Percentiles rank a stretch among this genome's conserved stretches.
Evolutionary conservation across 2,888 invertebrate genomes (phyloP).

Genomic region (Scrobipalpa costella): DNA sequence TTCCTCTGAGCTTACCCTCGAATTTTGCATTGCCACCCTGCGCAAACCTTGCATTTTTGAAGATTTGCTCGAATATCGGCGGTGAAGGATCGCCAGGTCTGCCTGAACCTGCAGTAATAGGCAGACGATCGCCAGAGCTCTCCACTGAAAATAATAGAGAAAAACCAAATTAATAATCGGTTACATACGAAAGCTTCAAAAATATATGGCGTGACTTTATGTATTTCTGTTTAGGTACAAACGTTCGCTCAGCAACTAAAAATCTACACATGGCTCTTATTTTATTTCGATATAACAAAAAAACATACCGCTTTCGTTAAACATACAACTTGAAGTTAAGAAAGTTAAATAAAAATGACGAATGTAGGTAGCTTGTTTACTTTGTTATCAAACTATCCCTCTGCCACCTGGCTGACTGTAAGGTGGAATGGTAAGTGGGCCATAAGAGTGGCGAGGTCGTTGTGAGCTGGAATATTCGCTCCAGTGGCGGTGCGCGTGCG

Average conservation of each 20-base stretch:
- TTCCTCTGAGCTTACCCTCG: slow-evolving; percentile 94
- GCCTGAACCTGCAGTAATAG: slow-evolving; percentile 63
- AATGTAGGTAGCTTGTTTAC: not conserved
- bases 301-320: too few relatives aligned
- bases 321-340: not conserved
- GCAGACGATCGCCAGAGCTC: slow-evolving; percentile 76
- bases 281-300: too few relatives aligned
- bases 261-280: too few relatives aligned
- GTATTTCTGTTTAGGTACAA: too few relatives aligned
- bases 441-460: slow-evolving; percentile 15
- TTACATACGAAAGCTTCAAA: not conserved
- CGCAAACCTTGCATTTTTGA: slow-evolving; percentile 96
- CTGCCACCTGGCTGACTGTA: not conserved
- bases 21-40: slow-evolving; percentile 97
- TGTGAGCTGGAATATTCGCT: slow-evolving; percentile 9
- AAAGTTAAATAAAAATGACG: not conserved
- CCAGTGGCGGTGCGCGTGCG: slow-evolving; percentile 13
- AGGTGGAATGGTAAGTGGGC: not conserved
- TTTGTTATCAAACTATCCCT: not conserved
- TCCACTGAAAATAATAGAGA: slow-evolving; percentile 82
- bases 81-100: slow-evolving; percentile 91
- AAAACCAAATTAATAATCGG: not conserved
- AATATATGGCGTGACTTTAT: too few relatives aligned
- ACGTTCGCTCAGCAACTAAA: not conserved
- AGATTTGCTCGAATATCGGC: slow-evolving; percentile 97